phyloP scores from a whole-genome alignment of 2,888 invertebrate species.

The Folsomia candida region DNA sequence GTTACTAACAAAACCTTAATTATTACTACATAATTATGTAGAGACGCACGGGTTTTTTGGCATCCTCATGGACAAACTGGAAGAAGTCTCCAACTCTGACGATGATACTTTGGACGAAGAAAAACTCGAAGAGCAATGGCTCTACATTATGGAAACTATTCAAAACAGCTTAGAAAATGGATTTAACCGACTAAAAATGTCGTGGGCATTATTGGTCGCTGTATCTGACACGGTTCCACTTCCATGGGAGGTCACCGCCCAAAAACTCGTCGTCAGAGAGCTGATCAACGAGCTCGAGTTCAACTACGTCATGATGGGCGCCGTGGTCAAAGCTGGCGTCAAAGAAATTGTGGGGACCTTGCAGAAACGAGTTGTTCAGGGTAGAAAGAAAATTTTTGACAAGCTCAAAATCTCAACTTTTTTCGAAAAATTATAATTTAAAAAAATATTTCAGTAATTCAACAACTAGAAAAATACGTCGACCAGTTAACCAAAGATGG shows the following conservation, averaged over 20 bases:
- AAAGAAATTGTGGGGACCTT: slow-evolving; percentile 43
- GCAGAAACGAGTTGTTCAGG: slow-evolving; percentile 28
- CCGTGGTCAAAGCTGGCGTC: slow-evolving; percentile 37
- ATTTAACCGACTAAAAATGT: slow-evolving; percentile 19
- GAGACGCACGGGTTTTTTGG: slow-evolving; percentile 42
- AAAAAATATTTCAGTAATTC: slow-evolving; percentile 24
- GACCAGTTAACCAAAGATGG: background rate
- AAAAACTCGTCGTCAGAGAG: slow-evolving; percentile 21
- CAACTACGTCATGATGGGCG: slow-evolving; percentile 39
- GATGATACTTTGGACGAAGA: slow-evolving; percentile 17
- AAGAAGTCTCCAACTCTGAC: slow-evolving; percentile 14
- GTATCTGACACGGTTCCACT: slow-evolving; percentile 24
- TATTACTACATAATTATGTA: too few relatives aligned
- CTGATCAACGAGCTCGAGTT: slow-evolving; percentile 25
- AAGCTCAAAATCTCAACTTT: background rate
- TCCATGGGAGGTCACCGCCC: slow-evolving; percentile 39
- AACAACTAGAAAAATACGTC: slow-evolving; percentile 25
- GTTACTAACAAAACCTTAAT: too few relatives aligned
- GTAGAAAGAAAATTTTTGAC: slow-evolving; percentile 14
- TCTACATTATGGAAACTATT: slow-evolving; percentile 31
- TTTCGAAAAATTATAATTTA: slow-evolving; percentile 3
- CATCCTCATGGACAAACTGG: slow-evolving; percentile 41
- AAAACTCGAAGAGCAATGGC: slow-evolving; percentile 33
- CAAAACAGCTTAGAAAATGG: slow-evolving; percentile 33
- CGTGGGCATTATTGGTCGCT: slow-evolving; percentile 32